Base-by-base conservation (phyloP, 2,888 invertebrate species). In the Odontothrips loti region DNA sequence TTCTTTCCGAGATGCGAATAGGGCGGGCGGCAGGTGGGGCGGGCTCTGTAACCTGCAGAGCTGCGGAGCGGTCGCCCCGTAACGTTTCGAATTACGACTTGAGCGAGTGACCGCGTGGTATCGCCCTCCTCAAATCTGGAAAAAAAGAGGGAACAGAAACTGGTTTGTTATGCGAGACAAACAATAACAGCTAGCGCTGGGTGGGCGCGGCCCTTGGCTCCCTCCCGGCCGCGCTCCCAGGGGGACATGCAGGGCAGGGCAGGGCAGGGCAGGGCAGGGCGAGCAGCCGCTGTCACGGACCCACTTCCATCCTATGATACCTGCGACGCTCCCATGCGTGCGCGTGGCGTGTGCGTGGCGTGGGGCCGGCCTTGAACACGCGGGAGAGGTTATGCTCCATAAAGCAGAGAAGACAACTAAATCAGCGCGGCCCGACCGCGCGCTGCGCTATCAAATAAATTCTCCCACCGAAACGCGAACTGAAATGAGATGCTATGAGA, bases 81-180 rank as follows among this genome's bases (percentile, higher is more conserved):
- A 58, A 58, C 58, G n/a, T n/a, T 17, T 58, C n/a, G 58, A 58
- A 58, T 58, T 58, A 58, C 58, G 58, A 17, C 58, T 17, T 15
- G 34, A 2, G 34, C 34, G 34, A 43, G 34, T 43, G 34, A n/a
- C 58, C n/a, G 58, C 58, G 20, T 58, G 27, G 23, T 75, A 75
- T 75, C 68, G 23, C 68, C 23, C 68, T 75, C 68, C 68, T 27
- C 68, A 27, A 75, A 75, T 75, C 68, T 75, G 68, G 68, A 75
- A 75, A 58, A 43, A 43, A 43, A 43, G 6, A 43, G 6, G 6
- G 34, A 43, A 43, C 34, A 43, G 34, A 43, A 43, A 75, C 68
- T 27, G 68, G 68, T 75, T 75, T 75, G 68, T 75, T 75, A 75
- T 27, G 68, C 68, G 68, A 75, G 23, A 27, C 68, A 23, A 75